phyloP scores from a whole-genome alignment of 2,797 vertebrate species.

The Urocyon cinereoargenteus region DNA sequence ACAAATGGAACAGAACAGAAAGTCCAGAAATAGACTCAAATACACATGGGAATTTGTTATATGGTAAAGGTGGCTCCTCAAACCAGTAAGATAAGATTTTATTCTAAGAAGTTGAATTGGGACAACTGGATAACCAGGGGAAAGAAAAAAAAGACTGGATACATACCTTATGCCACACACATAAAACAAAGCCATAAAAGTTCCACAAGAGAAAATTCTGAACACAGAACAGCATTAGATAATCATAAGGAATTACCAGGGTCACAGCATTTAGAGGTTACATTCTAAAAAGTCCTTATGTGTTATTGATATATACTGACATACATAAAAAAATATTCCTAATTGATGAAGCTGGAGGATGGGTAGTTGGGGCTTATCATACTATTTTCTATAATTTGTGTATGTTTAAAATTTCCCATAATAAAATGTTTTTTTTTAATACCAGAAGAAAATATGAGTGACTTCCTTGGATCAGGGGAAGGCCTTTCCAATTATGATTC shows the following conservation, averaged over 20 bases:
- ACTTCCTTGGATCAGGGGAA: neutral
- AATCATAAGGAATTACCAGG: neutral
- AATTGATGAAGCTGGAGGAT: neutral
- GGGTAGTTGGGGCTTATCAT: neutral
- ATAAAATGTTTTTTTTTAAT: neutral
- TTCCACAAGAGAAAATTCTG: neutral
- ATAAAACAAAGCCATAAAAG: neutral
- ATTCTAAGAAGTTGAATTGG: neutral
- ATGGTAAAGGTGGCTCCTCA: neutral
- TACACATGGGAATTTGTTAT: neutral
- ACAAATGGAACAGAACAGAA: neutral
- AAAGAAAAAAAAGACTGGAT: neutral
- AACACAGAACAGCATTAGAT: neutral
- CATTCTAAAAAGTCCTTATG: neutral
- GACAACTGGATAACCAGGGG: neutral
- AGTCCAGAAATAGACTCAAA: constrained; percentile 9
- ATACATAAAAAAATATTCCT: neutral
- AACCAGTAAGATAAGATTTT: neutral
- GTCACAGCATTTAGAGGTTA: neutral
- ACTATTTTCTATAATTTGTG: neutral
- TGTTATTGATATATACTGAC: neutral
- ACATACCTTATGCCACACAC: neutral
- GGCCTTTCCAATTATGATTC: neutral
- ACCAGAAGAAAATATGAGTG: neutral
- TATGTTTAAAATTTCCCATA: neutral